A percentile compares a stretch with the other conserved stretches of the same genome.
These are phyloP conservation scores for Vulpes vulpes DNA, from an alignment of 2,113 vertebrate species.

Conservation along the genomic window DNA sequence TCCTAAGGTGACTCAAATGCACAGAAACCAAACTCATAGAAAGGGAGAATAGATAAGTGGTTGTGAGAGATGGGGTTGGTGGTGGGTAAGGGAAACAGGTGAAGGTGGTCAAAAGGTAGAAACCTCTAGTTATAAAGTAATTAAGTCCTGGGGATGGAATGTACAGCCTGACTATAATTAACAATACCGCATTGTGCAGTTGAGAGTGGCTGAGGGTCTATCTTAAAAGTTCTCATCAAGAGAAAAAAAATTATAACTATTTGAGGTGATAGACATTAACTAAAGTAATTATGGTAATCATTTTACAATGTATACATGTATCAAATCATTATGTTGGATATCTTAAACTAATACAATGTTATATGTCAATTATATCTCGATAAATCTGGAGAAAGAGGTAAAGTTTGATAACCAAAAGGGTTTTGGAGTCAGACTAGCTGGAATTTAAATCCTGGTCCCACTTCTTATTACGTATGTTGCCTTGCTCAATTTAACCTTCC, in stretches of 20 bases:
- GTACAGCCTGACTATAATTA: background rate
- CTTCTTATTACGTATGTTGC: background rate
- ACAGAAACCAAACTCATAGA: background rate
- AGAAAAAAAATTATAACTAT: background rate
- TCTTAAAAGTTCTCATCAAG: background rate
- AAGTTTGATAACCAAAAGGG: background rate
- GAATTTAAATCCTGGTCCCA: background rate
- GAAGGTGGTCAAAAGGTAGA: background rate
- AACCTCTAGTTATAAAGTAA: background rate
- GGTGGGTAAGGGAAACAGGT: too few relatives aligned
- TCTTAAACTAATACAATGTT: background rate
- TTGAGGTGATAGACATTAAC: background rate
- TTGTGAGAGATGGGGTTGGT: background rate
- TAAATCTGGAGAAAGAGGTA: background rate
- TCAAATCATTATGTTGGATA: background rate
- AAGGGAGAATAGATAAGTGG: background rate
- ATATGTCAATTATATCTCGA: background rate
- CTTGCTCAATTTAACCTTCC: background rate
- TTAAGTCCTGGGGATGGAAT: background rate
- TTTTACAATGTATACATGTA: background rate
- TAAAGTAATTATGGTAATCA: background rate
- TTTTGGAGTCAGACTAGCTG: background rate
- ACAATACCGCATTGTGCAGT: background rate
- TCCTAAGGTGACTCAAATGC: background rate
- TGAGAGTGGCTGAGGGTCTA: background rate